phyloP scores from a whole-genome alignment of 2,797 vertebrate species.

The Xiphorhynchus erythropygius region DNA sequence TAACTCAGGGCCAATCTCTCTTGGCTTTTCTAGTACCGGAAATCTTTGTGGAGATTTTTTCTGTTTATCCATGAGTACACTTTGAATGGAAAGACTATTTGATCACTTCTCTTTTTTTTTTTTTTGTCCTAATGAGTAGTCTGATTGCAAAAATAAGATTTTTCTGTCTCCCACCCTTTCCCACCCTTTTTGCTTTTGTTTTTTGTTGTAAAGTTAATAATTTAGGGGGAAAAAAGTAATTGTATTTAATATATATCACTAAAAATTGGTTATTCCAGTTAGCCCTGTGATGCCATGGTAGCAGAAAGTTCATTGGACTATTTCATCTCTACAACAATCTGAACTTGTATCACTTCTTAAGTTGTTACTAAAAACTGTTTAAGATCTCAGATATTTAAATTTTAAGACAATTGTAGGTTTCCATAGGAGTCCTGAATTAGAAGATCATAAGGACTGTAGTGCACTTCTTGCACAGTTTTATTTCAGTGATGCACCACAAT shows the following conservation, averaged over 20 bases:
- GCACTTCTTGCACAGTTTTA: neutral
- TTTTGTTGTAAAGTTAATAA: neutral
- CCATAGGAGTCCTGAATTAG: neutral
- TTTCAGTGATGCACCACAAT: neutral
- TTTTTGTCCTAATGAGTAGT: neutral
- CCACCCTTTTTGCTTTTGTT: neutral
- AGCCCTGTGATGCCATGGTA: neutral
- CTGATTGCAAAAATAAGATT: neutral
- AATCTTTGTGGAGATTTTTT: neutral
- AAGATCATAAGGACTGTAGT: neutral
- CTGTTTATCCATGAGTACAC: neutral
- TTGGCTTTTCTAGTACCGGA: constrained; percentile 61
- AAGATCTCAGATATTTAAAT: neutral
- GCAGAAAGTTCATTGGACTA: neutral
- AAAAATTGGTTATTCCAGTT: neutral
- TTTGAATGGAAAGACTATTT: neutral
- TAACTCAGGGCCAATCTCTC: neutral
- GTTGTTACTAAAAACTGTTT: neutral
- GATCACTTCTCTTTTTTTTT: neutral
- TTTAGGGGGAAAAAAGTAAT: no score
- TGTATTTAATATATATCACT: neutral
- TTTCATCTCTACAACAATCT: neutral
- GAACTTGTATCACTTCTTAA: neutral
- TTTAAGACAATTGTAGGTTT: neutral
- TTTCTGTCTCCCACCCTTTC: neutral